These are phyloP conservation scores for Diachasma alloeum DNA, from an alignment of 1,140 invertebrate species.

Conservation along the genomic window DNA sequence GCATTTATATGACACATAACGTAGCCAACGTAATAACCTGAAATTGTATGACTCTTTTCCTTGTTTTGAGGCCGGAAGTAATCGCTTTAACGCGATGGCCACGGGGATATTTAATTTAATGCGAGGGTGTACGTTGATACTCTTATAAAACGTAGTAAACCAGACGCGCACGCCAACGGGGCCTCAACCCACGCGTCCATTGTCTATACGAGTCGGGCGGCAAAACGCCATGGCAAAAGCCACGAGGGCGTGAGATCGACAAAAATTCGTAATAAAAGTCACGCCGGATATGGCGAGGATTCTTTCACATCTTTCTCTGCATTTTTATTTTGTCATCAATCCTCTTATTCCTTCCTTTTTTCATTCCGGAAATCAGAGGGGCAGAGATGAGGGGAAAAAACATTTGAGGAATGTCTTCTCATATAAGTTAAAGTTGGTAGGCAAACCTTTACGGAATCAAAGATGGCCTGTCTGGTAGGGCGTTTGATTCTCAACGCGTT, in stretches of 20 bases:
- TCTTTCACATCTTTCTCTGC: conserved; percentile 1
- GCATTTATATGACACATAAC: conserved; percentile 11
- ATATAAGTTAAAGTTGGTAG: neutral
- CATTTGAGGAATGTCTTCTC: neutral
- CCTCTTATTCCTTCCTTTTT: neutral
- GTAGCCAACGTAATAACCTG: neutral
- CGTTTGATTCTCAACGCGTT: conserved; percentile 12
- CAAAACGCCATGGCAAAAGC: conserved; percentile 15
- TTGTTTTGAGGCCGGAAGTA: conserved; percentile 49
- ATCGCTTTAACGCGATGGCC: conserved; percentile 56
- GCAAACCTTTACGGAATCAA: neutral
- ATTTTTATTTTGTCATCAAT: neutral
- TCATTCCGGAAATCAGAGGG: neutral
- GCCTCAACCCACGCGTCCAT: conserved; percentile 49
- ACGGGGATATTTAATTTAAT: conserved; percentile 38
- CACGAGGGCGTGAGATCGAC: conserved; percentile 29
- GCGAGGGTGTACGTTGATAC: conserved; percentile 30
- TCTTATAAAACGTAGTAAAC: conserved; percentile 41
- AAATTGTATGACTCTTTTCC: conserved; percentile 2
- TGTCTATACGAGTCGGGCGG: conserved; percentile 37
- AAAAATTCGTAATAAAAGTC: conserved; percentile 33
- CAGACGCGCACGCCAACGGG: conserved; percentile 38
- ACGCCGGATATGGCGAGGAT: conserved; percentile 14
- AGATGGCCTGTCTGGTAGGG: neutral
- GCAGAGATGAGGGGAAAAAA: neutral